Evolutionary conservation across 2,888 invertebrate species (phyloP).

Genomic region (Protonemura montana): DNA sequence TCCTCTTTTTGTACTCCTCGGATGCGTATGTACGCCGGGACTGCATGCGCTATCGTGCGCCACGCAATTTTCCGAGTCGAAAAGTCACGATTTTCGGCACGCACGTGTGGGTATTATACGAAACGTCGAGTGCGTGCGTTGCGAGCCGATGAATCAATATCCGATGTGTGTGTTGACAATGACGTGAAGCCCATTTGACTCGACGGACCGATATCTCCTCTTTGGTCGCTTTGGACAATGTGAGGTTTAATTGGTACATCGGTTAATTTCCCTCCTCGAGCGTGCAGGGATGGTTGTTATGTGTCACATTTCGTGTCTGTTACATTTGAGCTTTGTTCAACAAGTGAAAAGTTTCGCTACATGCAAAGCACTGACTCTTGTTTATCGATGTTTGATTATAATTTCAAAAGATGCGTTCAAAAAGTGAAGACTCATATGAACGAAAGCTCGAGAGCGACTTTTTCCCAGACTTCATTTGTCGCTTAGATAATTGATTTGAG

Average conservation of each 20-base stretch:
- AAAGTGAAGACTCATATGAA: background rate
- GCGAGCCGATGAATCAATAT: background rate
- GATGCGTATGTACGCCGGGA: background rate
- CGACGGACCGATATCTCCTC: background rate
- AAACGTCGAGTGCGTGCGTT: background rate
- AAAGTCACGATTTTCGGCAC: background rate
- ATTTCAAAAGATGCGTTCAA: background rate
- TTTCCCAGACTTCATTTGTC: too few species aligned
- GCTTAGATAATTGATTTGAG: too few species aligned
- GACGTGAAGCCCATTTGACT: background rate
- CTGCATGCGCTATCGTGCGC: background rate
- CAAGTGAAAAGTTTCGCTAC: background rate
- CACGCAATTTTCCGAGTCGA: slow-evolving; percentile 2
- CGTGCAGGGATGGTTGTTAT: background rate
- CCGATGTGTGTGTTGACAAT: background rate
- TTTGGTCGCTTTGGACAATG: background rate
- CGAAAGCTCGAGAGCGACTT: too few species aligned
- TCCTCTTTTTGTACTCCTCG: background rate
- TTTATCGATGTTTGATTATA: background rate
- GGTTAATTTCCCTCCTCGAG: background rate
- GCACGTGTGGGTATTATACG: background rate
- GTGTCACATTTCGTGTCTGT: background rate
- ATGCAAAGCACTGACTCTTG: background rate
- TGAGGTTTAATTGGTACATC: background rate
- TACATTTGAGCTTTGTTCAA: background rate